A percentile compares a stretch with the other conserved stretches of the same genome.
phyloP scores from a whole-genome alignment of 2,888 invertebrate genomes.

The Eumerus sabulonum region DNA sequence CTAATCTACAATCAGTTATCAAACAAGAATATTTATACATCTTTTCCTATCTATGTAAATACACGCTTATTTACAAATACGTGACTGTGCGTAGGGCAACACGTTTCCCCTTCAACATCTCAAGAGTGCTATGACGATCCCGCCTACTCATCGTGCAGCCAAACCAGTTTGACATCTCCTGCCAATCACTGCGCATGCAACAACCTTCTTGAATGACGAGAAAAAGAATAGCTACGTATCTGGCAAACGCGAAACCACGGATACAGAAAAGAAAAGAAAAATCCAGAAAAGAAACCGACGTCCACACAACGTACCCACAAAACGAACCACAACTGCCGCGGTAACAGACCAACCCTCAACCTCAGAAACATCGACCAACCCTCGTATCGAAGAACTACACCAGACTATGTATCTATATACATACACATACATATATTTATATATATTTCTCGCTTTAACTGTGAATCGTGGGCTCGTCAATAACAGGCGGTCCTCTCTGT shows the following conservation, averaged over 20 bases:
- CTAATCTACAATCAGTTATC: conserved; percentile 1
- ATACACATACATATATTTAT: too few relatives aligned
- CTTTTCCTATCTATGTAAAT: conserved; percentile 10
- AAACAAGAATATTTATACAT: conserved; percentile 21
- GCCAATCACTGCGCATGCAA: conserved; percentile 66
- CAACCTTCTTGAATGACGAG: conserved; percentile 11
- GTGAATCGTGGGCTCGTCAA: conserved; percentile 13
- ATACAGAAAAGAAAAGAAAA: conserved; percentile 30
- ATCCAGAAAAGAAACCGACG: conserved; percentile 22
- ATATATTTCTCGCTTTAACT: too few relatives aligned
- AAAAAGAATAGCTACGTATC: conserved; percentile 47
- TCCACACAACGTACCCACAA: conserved; percentile 47
- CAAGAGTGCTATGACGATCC: conserved; percentile 20
- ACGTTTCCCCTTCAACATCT: conserved; percentile 24
- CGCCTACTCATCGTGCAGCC: conserved; percentile 32
- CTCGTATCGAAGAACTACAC: conserved; percentile 32
- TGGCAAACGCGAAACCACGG: conserved; percentile 29
- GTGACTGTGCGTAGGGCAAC: too few relatives aligned
- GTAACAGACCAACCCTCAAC: conserved; percentile 54
- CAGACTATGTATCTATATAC: conserved; percentile 28
- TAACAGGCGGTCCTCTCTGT: conserved; percentile 49
- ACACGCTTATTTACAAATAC: conserved; percentile 7
- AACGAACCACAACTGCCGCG: conserved; percentile 61
- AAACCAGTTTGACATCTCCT: conserved; percentile 53
- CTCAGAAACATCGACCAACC: conserved; percentile 53